Evolutionary conservation across 2,888 invertebrate genomes (phyloP).

Genomic region (Cordilura impudica): DNA sequence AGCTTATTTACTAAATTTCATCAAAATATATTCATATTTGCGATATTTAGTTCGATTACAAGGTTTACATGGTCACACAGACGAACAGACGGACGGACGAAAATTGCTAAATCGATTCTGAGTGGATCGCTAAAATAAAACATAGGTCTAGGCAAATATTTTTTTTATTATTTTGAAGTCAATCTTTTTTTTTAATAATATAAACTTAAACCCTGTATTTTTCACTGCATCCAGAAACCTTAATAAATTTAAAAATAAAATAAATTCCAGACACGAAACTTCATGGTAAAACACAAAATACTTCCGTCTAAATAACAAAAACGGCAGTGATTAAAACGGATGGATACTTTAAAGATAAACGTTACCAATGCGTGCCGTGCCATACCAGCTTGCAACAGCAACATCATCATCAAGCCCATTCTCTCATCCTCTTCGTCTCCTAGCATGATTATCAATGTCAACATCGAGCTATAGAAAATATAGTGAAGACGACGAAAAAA

Average conservation of each 20-base stretch:
- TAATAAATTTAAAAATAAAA: slow-evolving; percentile 32
- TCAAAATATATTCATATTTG: too few relatives aligned
- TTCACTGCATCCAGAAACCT: not conserved
- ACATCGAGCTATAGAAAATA: slow-evolving; percentile 12
- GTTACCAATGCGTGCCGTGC: slow-evolving; percentile 29
- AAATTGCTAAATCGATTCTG: too few relatives aligned
- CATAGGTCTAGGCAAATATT: too few relatives aligned
- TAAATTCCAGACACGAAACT: slow-evolving; percentile 58
- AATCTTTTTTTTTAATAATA: not conserved
- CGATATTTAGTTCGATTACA: too few relatives aligned
- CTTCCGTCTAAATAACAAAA: slow-evolving; percentile 57
- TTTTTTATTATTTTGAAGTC: too few relatives aligned
- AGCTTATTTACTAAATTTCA: too few relatives aligned
- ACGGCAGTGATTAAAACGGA: slow-evolving; percentile 57
- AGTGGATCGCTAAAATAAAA: too few relatives aligned
- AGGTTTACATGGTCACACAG: too few relatives aligned
- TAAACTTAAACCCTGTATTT: slow-evolving; percentile 8
- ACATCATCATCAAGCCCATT: slow-evolving; percentile 4
- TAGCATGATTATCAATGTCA: slow-evolving; percentile 61
- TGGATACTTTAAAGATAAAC: slow-evolving; percentile 15
- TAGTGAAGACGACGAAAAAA: not conserved
- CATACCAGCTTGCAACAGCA: not conserved
- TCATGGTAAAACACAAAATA: slow-evolving; percentile 62
- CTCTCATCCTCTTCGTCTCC: not conserved
- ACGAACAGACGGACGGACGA: too few relatives aligned